Evolutionary conservation across 2,113 vertebrate genomes (phyloP).

Genomic region (Ptilonorhynchus violaceus): DNA sequence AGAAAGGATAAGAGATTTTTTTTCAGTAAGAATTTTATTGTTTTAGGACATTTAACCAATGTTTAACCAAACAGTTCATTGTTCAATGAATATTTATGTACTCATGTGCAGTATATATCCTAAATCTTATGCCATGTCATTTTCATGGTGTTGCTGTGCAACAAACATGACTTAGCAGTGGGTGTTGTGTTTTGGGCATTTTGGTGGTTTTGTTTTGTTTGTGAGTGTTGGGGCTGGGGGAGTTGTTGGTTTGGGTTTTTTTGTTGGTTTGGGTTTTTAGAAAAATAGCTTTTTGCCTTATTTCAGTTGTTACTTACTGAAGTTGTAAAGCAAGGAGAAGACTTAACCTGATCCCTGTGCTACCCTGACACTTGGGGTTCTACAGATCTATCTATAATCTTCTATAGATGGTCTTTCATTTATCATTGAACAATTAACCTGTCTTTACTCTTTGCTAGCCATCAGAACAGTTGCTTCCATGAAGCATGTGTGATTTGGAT

Average conservation of each 20-base stretch:
- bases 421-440: neutral
- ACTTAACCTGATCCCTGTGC: neutral
- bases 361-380: neutral
- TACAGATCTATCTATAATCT: neutral
- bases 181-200: neutral
- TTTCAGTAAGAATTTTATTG: neutral
- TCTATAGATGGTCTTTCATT: neutral
- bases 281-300: neutral
- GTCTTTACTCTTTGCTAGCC: neutral
- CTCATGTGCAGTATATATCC: neutral
- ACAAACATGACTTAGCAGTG: neutral
- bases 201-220: neutral
- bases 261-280: neutral
- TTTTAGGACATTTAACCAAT: neutral
- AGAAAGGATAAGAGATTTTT: neutral
- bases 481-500: neutral
- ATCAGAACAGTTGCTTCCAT: neutral
- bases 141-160: neutral
- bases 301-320: neutral
- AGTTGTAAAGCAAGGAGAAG: neutral
- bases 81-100: neutral
- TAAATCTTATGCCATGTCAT: neutral
- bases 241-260: neutral
- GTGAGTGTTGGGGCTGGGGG: accelerated
- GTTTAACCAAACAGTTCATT: neutral